Conservation (phyloP, 2,113 vertebrate genomes). For the Herpetotheres cachinnans region DNA sequence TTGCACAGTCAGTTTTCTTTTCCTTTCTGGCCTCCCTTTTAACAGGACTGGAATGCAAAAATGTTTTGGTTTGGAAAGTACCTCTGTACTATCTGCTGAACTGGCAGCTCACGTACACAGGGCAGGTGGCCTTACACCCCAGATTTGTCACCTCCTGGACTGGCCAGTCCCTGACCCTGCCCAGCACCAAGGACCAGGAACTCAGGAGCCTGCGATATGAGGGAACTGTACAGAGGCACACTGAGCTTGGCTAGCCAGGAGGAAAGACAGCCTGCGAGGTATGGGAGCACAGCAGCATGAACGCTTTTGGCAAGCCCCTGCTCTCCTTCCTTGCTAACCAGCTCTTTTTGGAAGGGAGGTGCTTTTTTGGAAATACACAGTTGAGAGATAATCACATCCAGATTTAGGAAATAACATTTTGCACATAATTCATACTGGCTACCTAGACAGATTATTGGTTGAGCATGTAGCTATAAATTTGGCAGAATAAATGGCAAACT, state of each 20-base stretch:
- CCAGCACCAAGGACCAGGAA: background rate
- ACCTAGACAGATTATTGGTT: conserved; percentile 53
- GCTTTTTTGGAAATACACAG: background rate
- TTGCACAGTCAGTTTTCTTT: background rate
- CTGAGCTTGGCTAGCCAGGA: background rate
- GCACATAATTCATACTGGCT: conserved; percentile 58
- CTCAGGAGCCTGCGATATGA: rapidly evolving
- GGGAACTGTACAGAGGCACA: background rate
- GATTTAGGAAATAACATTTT: conserved; percentile 39
- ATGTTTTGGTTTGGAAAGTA: background rate
- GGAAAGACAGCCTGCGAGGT: background rate
- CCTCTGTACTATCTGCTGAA: background rate
- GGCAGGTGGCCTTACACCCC: too few species aligned
- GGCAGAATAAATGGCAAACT: conserved; percentile 47
- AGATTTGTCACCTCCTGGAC: background rate
- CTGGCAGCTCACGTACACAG: background rate
- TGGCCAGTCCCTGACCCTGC: background rate
- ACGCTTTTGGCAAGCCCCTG: background rate
- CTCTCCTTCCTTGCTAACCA: background rate
- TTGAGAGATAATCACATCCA: conserved; percentile 46
- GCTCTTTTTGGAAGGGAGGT: background rate
- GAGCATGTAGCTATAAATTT: conserved; percentile 40
- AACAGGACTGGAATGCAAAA: background rate
- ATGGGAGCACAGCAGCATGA: background rate
- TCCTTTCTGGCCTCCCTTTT: background rate